Conservation (phyloP, 2,888 invertebrate species). For the Athalia circularis region DNA sequence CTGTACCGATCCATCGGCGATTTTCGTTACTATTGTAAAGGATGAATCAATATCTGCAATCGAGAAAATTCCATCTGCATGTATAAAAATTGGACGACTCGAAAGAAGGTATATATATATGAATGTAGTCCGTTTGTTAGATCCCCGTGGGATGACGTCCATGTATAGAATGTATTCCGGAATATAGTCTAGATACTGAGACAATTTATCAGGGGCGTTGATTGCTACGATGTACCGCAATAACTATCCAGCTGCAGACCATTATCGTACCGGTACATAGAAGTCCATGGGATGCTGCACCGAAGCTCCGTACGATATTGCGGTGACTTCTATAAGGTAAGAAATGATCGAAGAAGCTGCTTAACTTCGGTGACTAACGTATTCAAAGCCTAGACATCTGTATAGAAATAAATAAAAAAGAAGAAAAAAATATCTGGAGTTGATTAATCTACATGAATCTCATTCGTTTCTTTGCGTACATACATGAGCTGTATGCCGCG, state of each 20-base stretch:
- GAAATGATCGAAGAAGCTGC: conserved; percentile 18
- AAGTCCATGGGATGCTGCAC: conserved; percentile 9
- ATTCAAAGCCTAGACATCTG: neutral
- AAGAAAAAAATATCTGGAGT: neutral
- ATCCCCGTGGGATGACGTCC: too few relatives aligned
- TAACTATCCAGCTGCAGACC: conserved; percentile 18
- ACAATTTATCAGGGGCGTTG: conserved; percentile 25
- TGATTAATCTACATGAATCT: conserved; percentile 4
- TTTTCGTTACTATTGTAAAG: conserved; percentile 15
- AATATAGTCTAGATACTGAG: neutral
- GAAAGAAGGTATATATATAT: too few relatives aligned
- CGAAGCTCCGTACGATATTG: conserved; percentile 16
- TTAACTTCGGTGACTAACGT: conserved; percentile 21
- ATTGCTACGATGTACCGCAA: conserved; percentile 29
- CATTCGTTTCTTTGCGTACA: neutral
- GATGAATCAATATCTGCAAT: neutral
- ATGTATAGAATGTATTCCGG: too few relatives aligned
- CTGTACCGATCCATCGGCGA: neutral
- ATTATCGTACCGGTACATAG: conserved; percentile 23
- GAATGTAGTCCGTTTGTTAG: too few relatives aligned
- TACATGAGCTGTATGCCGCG: too few relatives aligned
- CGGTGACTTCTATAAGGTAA: neutral
- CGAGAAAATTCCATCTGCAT: too few relatives aligned
- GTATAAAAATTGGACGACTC: too few relatives aligned
- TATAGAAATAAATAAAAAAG: neutral